Conservation (phyloP, 2,797 vertebrate genomes). For the Aratinga solstitialis region DNA sequence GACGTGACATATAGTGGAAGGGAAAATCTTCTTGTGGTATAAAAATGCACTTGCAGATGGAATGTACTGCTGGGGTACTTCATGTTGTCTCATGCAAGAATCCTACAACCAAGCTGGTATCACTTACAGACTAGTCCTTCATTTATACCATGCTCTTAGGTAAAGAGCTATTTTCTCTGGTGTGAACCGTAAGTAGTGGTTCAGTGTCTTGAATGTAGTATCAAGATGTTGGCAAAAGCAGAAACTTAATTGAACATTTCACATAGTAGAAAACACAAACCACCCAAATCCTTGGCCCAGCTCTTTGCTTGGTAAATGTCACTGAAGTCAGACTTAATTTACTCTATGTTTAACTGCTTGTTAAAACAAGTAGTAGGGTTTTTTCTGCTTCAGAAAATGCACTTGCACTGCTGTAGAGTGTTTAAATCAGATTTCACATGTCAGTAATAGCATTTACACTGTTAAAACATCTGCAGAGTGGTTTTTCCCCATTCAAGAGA, state of each 20-base stretch:
- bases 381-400: neutral
- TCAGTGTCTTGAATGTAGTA: neutral
- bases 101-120: neutral
- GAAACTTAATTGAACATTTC: conserved; percentile 16
- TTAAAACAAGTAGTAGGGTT: neutral
- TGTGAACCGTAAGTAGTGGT: neutral
- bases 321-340: neutral
- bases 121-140: neutral
- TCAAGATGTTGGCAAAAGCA: neutral
- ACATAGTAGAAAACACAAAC: conserved; percentile 17
- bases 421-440: neutral
- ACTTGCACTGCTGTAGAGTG: neutral
- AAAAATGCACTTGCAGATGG: neutral
- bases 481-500: neutral
- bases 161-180: neutral
- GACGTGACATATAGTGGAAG: neutral
- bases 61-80: neutral
- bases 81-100: neutral
- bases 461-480: neutral
- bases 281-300: neutral
- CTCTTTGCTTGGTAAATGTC: conserved; percentile 47
- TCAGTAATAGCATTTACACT: neutral
- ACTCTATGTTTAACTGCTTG: neutral
- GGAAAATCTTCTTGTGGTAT: neutral
- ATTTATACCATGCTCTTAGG: rapidly evolving